Conservation (phyloP, 2,797 vertebrate genomes). For the Platyrinchus mystaceus region DNA sequence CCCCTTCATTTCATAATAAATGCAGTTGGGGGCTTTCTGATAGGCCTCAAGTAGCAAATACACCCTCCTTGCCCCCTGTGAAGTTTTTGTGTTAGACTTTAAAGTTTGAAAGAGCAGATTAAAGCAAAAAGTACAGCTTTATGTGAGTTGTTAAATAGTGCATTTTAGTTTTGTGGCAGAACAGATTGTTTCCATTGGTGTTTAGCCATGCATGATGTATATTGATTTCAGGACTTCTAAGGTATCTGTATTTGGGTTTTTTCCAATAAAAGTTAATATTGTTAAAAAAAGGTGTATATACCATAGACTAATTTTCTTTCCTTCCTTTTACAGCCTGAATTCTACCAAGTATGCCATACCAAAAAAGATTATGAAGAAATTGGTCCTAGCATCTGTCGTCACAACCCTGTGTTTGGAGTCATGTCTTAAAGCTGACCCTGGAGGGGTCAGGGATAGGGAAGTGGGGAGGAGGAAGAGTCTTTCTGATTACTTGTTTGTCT, state of each 20-base stretch:
- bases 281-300: not conserved
- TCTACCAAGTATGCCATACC: conserved; percentile 99
- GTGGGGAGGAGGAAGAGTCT: conserved; percentile 68
- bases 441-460: conserved; percentile 66
- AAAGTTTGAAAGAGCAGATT: not conserved
- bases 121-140: not conserved
- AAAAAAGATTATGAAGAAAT: conserved; percentile 99
- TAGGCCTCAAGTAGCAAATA: not conserved
- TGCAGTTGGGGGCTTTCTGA: not conserved
- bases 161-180: not conserved
- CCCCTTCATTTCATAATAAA: not conserved
- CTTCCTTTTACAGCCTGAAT: conserved; percentile 88
- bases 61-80: not conserved
- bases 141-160: not conserved
- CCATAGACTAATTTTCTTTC: not conserved
- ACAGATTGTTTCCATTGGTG: not conserved
- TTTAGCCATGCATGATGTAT: rapidly evolving
- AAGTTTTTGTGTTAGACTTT: not conserved
- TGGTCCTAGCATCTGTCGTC: conserved; percentile 98
- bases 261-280: not conserved
- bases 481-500: conserved; percentile 81
- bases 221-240: not conserved
- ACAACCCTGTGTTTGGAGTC: conserved; percentile 98
- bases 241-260: not conserved
- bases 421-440: conserved; percentile 89